phyloP scores from a whole-genome alignment of 2,888 invertebrate species.

The Sminthurides aquaticus region DNA sequence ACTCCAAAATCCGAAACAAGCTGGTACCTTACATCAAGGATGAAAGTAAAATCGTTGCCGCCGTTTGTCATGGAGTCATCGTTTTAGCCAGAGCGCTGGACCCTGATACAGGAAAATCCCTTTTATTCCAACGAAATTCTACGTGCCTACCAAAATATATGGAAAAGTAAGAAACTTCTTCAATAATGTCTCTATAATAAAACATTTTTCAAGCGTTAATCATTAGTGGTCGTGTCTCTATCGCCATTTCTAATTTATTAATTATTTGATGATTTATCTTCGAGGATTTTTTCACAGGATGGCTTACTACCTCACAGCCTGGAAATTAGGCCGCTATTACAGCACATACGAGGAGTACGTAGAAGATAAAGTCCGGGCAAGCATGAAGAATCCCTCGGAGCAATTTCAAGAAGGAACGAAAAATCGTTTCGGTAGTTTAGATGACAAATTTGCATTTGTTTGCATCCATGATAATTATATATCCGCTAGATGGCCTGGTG shows the following conservation, averaged over 20 bases:
- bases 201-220: not conserved
- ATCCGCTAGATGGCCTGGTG: constrained; percentile 39
- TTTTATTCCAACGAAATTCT: constrained; percentile 34
- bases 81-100: constrained; percentile 33
- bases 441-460: constrained; percentile 35
- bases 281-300: constrained; percentile 14
- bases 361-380: constrained; percentile 33
- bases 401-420: constrained; percentile 32
- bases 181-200: not conserved
- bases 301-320: constrained; percentile 35
- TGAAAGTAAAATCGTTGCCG: constrained; percentile 31
- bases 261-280: not conserved
- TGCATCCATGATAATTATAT: constrained; percentile 37
- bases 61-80: constrained; percentile 38
- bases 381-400: constrained; percentile 28
- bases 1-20: constrained; percentile 27
- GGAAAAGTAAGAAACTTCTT: constrained; percentile 28
- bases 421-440: constrained; percentile 34
- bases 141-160: constrained; percentile 39
- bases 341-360: constrained; percentile 37
- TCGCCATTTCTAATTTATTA: not conserved
- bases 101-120: constrained; percentile 35
- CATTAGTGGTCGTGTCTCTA: no score
- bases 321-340: constrained; percentile 40
- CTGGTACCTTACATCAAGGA: constrained; percentile 31